Conservation (phyloP, 2,113 vertebrate genomes). For the Hipposideros armiger region DNA sequence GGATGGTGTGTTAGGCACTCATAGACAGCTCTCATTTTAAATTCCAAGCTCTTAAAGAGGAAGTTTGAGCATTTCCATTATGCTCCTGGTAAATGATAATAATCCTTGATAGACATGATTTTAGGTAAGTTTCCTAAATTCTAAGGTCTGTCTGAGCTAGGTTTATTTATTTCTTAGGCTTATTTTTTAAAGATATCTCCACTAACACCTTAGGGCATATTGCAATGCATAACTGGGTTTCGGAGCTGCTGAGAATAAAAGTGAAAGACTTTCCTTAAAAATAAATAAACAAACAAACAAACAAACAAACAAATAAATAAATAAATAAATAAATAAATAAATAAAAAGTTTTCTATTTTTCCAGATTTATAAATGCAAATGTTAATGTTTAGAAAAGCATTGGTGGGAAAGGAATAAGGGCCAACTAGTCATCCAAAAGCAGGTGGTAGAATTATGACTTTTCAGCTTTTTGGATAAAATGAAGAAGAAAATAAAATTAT, state of each 20-base stretch:
- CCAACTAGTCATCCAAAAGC: slow-evolving; percentile 24
- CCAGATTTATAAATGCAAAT: slow-evolving; percentile 51
- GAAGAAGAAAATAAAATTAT: slow-evolving; percentile 38
- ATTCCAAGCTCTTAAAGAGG: neutral
- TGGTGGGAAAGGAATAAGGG: neutral
- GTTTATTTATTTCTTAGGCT: neutral
- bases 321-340: no score
- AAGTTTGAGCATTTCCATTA: neutral
- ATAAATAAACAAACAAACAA: no score
- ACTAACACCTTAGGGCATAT: no score
- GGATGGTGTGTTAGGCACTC: neutral
- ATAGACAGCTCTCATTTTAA: neutral
- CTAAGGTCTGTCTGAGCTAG: neutral
- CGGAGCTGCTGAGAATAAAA: neutral
- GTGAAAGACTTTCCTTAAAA: neutral
- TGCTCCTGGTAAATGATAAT: neutral
- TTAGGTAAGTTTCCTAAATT: slow-evolving; percentile 27
- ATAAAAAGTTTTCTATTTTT: neutral
- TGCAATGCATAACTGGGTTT: neutral
- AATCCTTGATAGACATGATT: neutral
- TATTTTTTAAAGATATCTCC: slow-evolving; percentile 2
- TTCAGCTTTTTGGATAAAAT: slow-evolving; percentile 43
- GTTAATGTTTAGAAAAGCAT: slow-evolving; percentile 21
- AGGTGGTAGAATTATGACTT: slow-evolving; percentile 40
- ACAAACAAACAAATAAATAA: no score